A percentile compares a stretch with the other conserved stretches of the same genome.
These are phyloP conservation scores for Halcyon badia DNA, from an alignment of 2,797 vertebrate genomes.

Conservation along the genomic window DNA sequence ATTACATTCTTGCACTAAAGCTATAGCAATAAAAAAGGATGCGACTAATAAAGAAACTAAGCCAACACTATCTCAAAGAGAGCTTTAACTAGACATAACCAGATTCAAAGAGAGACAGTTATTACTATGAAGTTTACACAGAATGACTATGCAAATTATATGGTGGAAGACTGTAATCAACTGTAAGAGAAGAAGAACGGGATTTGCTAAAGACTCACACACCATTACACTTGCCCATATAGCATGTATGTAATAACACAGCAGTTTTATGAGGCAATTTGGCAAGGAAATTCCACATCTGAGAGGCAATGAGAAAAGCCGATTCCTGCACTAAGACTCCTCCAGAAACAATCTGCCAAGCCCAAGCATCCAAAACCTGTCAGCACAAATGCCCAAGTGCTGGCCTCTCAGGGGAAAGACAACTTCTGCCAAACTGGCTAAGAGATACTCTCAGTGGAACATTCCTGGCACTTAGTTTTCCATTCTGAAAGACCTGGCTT, in stretches of 20 bases:
- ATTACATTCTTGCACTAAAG: background rate
- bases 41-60: background rate
- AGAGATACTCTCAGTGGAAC: background rate
- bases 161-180: background rate
- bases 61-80: background rate
- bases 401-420: background rate
- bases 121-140: background rate
- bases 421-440: background rate
- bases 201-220: background rate
- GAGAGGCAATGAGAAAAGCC: background rate
- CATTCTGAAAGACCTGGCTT: background rate
- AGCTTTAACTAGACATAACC: background rate
- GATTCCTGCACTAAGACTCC: background rate
- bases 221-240: background rate
- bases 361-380: background rate
- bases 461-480: accelerated
- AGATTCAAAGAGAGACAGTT: background rate
- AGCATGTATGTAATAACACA: background rate
- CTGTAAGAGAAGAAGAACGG: background rate
- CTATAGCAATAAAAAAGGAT: background rate
- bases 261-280: background rate
- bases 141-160: background rate
- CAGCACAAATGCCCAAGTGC: background rate
- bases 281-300: background rate
- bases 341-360: background rate